A percentile compares a stretch with the other conserved stretches of the same genome.
Conservation (phyloP, 2,797 vertebrate species). For the Semaprochilodus insignis region DNA sequence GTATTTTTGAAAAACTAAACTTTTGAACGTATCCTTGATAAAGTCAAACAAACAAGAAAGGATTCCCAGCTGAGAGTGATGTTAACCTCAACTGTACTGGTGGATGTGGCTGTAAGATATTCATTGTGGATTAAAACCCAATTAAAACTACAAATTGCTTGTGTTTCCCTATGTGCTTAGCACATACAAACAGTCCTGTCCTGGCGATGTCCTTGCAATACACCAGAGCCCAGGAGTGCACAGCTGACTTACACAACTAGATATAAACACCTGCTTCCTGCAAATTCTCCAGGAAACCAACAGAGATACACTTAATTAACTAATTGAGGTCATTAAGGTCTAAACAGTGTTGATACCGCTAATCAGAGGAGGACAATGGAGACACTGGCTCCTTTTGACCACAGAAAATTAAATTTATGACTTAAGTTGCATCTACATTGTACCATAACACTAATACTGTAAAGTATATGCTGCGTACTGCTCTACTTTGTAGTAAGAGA, state of each 20-base stretch:
- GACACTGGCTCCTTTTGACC: slow-evolving; percentile 18
- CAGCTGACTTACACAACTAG: slow-evolving; percentile 37
- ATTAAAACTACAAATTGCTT: slow-evolving; percentile 49
- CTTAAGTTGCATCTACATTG: neutral
- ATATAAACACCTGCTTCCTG: slow-evolving; percentile 38
- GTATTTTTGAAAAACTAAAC: slow-evolving; percentile 33
- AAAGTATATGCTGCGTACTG: neutral
- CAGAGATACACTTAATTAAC: slow-evolving; percentile 52
- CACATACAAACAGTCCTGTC: slow-evolving; percentile 51
- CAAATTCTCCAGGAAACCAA: slow-evolving; percentile 30
- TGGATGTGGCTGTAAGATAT: slow-evolving; percentile 41
- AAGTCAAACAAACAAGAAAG: slow-evolving; percentile 47
- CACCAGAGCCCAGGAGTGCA: slow-evolving; percentile 37
- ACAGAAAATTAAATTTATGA: slow-evolving; percentile 50
- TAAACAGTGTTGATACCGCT: slow-evolving; percentile 37
- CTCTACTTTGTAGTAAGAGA: too few species aligned
- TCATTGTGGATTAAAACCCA: slow-evolving; percentile 53
- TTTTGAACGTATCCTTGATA: slow-evolving; percentile 47
- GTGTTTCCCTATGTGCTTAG: slow-evolving; percentile 45
- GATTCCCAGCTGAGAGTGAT: slow-evolving; percentile 39
- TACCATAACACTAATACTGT: neutral
- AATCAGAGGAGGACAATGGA: slow-evolving; percentile 47
- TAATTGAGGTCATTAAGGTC: slow-evolving; percentile 51
- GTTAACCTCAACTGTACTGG: slow-evolving; percentile 33
- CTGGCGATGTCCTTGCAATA: slow-evolving; percentile 42